These are phyloP conservation scores for Drosophila anomalata DNA, from an alignment of 2,888 invertebrate species.

Conservation along the genomic window DNA sequence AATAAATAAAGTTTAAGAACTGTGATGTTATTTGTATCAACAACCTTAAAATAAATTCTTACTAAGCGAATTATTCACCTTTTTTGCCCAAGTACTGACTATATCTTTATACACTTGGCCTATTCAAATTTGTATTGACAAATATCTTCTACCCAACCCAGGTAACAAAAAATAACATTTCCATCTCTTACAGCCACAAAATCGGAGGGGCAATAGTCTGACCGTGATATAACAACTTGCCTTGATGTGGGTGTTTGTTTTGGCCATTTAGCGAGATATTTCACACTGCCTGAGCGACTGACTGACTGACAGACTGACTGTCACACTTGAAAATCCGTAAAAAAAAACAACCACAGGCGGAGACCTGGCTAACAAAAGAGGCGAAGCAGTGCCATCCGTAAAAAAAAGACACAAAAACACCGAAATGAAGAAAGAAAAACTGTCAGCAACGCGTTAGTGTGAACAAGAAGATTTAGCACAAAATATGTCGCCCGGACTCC, in stretches of 20 bases:
- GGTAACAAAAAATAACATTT: constrained; percentile 14
- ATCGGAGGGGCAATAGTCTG: constrained; percentile 7
- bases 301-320: constrained; percentile 36
- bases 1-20: neutral
- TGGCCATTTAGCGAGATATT: constrained; percentile 69
- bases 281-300: constrained; percentile 60
- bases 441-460: constrained; percentile 74
- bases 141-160: neutral
- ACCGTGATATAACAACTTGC: constrained; percentile 45
- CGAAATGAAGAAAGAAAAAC: constrained; percentile 63
- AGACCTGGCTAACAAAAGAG: constrained; percentile 30
- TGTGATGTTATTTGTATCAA: neutral
- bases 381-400: constrained; percentile 18
- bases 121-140: neutral
- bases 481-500: constrained; percentile 59
- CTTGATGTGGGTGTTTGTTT: constrained; percentile 67
- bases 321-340: constrained; percentile 60
- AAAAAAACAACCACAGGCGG: constrained; percentile 26
- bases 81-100: neutral
- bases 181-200: constrained; percentile 16
- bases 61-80: neutral
- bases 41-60: neutral
- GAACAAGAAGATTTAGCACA: constrained; percentile 75
- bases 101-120: neutral
- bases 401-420: constrained; percentile 48